Conservation (phyloP, 2,113 vertebrate genomes). For the Nettapus auritus region DNA sequence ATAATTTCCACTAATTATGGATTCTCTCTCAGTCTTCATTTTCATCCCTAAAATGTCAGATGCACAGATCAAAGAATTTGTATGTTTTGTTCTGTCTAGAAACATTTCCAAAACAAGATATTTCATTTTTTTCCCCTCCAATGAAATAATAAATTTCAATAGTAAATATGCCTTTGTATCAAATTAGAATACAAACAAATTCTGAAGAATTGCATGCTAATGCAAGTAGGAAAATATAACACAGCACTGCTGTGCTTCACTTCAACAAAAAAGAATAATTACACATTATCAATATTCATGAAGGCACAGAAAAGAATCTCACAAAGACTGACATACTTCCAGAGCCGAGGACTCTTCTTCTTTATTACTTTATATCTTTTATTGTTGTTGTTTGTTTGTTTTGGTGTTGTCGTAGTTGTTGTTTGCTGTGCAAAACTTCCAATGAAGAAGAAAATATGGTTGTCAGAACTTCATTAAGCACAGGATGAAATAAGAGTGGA, state of each 20-base stretch:
- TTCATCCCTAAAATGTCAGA: background rate
- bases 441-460: background rate
- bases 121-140: background rate
- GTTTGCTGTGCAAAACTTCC: background rate
- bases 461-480: background rate
- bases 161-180: background rate
- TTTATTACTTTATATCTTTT: background rate
- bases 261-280: background rate
- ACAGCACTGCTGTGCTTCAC: background rate
- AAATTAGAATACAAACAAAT: background rate
- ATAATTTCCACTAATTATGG: constrained; percentile 1
- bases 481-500: background rate
- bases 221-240: background rate
- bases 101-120: background rate
- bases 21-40: background rate
- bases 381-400: too few species aligned
- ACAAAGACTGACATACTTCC: background rate
- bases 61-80: background rate
- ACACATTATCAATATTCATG: background rate
- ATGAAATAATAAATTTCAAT: background rate
- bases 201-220: background rate
- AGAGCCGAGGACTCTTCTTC: background rate
- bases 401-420: background rate
- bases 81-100: background rate
- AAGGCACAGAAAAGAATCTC: background rate